Base-by-base conservation (phyloP, 2,797 vertebrate genomes). In the Crypturellus tataupa region DNA sequence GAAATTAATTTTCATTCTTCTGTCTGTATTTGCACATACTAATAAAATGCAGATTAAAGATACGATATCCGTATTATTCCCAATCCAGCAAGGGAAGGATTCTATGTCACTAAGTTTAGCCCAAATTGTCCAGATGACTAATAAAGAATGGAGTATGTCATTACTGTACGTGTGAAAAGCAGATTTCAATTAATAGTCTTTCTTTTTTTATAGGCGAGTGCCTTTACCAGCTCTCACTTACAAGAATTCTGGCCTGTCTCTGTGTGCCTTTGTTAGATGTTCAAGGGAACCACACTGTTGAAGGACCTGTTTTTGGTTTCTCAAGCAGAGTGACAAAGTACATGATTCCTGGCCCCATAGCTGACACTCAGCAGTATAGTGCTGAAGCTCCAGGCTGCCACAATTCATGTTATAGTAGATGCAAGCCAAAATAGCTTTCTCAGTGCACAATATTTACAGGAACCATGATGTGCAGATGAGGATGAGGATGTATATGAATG, bases 271-370 rank as follows among this genome's bases (percentile, higher is more conserved):
- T 47, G 33, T 62, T 46, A 53, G 29, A 59, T 42, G 42, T 44
- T 44, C 37, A 63, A 63, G 79, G 25, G 8, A 87, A 80, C 11
- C 21, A 23, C 49, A 55, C 53, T 60, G 8, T 0, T 37, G 46
- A 62, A 67, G 29, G 51, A 75, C 39, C 20, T 17, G 31, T 18
- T 44, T 35, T 71, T 1, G 1, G 13, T n/a, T 76, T 47, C 70
- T 85, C 70, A 60, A 47, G 63, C 63, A 49, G 39, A 40, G 14
- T 33, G 60, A 62, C 40, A 33, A 55, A 63, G 15, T 18, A 56
- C 11, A 5, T 4, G 20, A 44, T 12, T 51, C 64, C 47, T n/a
- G 46, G 16, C 15, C 35, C 24, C 25, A 33, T 4, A 0, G 2
- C 69, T 69, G 60, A 31, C 39, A 76, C 12, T 20, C n/a, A 58